Evolutionary conservation across 1,140 invertebrate species (phyloP).

Genomic region (Calliopsis andreniformis): DNA sequence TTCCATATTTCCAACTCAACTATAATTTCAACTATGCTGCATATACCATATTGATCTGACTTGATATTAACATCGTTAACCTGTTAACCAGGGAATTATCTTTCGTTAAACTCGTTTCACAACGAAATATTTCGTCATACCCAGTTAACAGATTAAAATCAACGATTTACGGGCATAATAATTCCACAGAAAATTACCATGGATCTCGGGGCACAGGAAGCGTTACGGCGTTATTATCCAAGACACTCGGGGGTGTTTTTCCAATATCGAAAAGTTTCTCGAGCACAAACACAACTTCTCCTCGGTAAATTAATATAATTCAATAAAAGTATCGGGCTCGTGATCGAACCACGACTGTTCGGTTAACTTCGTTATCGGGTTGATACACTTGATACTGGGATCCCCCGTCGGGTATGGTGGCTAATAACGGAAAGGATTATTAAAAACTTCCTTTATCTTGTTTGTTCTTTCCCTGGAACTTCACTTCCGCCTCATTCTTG

Average conservation of each 20-base stretch:
- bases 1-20: no score
- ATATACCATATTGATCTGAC: no score
- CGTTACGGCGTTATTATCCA: neutral
- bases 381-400: neutral
- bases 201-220: neutral
- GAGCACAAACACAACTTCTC: neutral
- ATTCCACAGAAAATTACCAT: neutral
- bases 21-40: no score
- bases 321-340: conserved; percentile 21
- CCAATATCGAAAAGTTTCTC: neutral
- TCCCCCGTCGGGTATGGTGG: neutral
- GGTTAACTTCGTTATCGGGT: neutral
- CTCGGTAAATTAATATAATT: neutral
- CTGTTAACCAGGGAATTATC: no score
- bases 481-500: conserved; percentile 7
- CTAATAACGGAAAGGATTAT: conserved; percentile 34
- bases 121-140: no score
- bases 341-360: neutral
- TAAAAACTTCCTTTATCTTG: conserved; percentile 40
- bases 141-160: no score
- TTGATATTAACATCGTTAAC: no score
- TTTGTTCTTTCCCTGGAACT: neutral
- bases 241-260: neutral
- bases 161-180: no score
- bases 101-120: no score